Evolutionary conservation across 2,888 invertebrate species (phyloP).

Genomic region (Drosophila maculinotata): DNA sequence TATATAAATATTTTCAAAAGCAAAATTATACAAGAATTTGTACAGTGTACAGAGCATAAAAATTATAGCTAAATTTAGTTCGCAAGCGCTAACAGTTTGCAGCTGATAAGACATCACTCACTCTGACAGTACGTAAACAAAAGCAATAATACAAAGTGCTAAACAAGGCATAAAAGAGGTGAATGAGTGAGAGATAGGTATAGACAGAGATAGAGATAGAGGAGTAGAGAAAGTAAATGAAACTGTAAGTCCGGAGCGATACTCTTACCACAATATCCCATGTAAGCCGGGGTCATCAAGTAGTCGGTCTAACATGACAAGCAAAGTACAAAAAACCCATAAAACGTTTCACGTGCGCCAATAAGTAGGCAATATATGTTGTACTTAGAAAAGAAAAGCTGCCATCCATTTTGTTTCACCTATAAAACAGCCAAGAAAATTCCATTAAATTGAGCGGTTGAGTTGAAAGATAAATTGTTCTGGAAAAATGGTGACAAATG

Average conservation of each 20-base stretch:
- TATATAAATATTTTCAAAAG: too few relatives aligned
- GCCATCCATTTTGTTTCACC: conserved; percentile 19
- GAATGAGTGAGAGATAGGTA: background rate
- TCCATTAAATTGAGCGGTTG: conserved; percentile 62
- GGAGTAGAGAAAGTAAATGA: background rate
- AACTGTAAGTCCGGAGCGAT: conserved; percentile 2
- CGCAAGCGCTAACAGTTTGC: conserved; percentile 1
- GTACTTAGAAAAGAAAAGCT: conserved; percentile 31
- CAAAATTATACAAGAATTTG: background rate
- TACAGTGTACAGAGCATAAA: background rate
- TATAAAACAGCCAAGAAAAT: conserved; percentile 47
- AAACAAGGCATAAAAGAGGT: background rate
- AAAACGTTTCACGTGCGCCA: conserved; percentile 65
- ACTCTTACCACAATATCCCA: background rate
- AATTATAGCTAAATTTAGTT: background rate
- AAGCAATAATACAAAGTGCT: conserved; percentile 12
- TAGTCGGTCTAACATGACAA: conserved; percentile 1
- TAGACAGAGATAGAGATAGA: background rate
- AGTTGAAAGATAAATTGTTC: conserved; percentile 63
- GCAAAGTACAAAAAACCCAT: conserved; percentile 36
- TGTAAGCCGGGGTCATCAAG: conserved; percentile 10
- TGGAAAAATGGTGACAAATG: conserved; percentile 74
- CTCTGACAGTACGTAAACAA: background rate
- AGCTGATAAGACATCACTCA: conserved; percentile 12
- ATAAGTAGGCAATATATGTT: conserved; percentile 72